Evolutionary conservation across 2,888 invertebrate genomes (phyloP).

Genomic region (Pegoplata infirma): DNA sequence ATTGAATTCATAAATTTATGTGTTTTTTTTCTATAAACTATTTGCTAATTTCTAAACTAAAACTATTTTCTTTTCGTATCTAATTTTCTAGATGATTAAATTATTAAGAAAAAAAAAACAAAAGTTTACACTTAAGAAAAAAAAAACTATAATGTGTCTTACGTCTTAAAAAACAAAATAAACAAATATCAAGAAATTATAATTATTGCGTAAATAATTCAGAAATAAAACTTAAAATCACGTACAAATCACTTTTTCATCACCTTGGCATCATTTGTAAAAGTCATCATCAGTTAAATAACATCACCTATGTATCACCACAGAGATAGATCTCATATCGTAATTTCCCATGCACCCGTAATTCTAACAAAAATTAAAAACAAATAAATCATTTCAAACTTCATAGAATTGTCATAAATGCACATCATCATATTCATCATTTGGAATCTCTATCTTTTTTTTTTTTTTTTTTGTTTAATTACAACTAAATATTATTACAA

Average conservation of each 20-base stretch:
- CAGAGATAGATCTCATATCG: conserved; percentile 35
- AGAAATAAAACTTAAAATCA: conserved; percentile 41
- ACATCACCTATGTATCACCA: conserved; percentile 40
- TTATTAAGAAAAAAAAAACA: conserved; percentile 66
- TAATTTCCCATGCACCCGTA: conserved; percentile 50
- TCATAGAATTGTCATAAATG: conserved; percentile 27
- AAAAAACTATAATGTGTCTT: conserved; percentile 59
- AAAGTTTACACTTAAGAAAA: conserved; percentile 60
- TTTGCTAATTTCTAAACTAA: conserved; percentile 69
- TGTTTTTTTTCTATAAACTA: conserved; percentile 62
- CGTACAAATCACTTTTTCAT: conserved; percentile 61
- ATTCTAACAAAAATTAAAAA: conserved; percentile 22
- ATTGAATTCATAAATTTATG: conserved; percentile 22
- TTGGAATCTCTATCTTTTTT: conserved; percentile 9
- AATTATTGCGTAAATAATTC: conserved; percentile 48
- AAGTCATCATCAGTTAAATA: conserved; percentile 59
- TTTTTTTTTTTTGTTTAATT: background rate
- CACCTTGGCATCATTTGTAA: conserved; percentile 60
- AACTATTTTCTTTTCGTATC: conserved; percentile 73
- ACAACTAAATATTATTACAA: too few relatives aligned
- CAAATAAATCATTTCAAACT: conserved; percentile 27
- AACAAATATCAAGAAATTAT: conserved; percentile 46
- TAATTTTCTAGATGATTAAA: conserved; percentile 77
- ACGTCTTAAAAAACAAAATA: conserved; percentile 54
- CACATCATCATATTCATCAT: conserved; percentile 34